Evolutionary conservation across 2,888 invertebrate genomes (phyloP).

Genomic region (Thymelicus sylvestris): DNA sequence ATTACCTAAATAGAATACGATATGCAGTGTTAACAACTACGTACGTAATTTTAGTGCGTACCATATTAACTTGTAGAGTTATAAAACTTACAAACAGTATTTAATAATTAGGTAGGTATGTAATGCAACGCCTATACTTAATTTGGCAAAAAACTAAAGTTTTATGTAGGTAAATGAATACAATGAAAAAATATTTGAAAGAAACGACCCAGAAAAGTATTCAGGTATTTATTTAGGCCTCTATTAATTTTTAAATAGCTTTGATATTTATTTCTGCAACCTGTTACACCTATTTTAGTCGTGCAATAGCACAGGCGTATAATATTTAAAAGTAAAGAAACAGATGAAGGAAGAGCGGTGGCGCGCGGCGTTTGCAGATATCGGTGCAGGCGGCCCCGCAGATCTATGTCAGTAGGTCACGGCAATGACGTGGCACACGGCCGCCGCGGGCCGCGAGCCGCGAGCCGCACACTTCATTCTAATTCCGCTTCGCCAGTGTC

Average conservation of each 20-base stretch:
- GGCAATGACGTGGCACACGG: slow-evolving; percentile 85
- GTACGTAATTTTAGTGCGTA: not conserved
- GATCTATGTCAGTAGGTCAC: slow-evolving; percentile 89
- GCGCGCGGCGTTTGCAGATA: slow-evolving; percentile 59
- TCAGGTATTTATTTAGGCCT: not conserved
- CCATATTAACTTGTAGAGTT: not conserved
- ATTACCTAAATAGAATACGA: slow-evolving; percentile 44
- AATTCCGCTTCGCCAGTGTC: slow-evolving; percentile 82
- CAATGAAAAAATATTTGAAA: no score
- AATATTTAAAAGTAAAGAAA: slow-evolving; percentile 55
- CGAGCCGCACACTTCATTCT: slow-evolving; percentile 81
- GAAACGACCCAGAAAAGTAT: no score
- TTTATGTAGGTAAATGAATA: no score
- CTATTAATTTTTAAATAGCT: not conserved
- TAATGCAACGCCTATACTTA: no score
- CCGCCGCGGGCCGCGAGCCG: slow-evolving; percentile 75
- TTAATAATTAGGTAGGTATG: no score
- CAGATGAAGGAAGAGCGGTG: slow-evolving; percentile 53
- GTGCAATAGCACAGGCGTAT: not conserved
- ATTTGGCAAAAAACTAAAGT: no score
- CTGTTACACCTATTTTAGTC: not conserved
- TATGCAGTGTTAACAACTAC: slow-evolving; percentile 15
- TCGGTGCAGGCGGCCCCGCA: slow-evolving; percentile 84
- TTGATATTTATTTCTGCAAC: not conserved
- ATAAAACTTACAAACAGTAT: no score